Conservation (phyloP, 2,888 invertebrate genomes). For the Xylophagus ater region DNA sequence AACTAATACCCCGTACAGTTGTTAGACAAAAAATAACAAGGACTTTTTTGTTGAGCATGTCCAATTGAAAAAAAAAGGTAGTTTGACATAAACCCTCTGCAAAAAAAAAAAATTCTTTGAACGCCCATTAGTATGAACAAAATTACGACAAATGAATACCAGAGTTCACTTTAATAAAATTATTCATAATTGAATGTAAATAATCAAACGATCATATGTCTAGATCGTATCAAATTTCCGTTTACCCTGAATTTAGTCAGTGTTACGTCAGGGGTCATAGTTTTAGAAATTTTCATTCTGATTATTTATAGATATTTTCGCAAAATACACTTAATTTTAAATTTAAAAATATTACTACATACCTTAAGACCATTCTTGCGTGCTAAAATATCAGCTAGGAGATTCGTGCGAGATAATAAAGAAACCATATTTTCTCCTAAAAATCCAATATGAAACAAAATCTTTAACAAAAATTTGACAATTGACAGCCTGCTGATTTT, state of each 20-base stretch:
- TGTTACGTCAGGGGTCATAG: constrained; percentile 15
- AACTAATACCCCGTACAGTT: no score
- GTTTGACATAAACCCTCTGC: no score
- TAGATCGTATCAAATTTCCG: background rate
- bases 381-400: constrained; percentile 57
- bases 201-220: background rate
- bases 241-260: background rate
- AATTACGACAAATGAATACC: constrained; percentile 8
- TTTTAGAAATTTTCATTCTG: constrained; percentile 1
- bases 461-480: no score
- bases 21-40: no score
- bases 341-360: constrained; percentile 26
- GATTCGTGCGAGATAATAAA: constrained; percentile 60
- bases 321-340: constrained; percentile 1
- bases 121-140: no score
- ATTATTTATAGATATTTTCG: constrained; percentile 1
- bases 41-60: no score
- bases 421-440: constrained; percentile 63
- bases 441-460: no score
- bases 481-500: no score
- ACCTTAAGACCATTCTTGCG: constrained; percentile 64
- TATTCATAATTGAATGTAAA: background rate
- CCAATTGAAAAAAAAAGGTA: no score
- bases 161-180: background rate
- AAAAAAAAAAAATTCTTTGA: no score